Base-by-base conservation (phyloP, 2,888 invertebrate species). In the Lampropteryx suffumata region DNA sequence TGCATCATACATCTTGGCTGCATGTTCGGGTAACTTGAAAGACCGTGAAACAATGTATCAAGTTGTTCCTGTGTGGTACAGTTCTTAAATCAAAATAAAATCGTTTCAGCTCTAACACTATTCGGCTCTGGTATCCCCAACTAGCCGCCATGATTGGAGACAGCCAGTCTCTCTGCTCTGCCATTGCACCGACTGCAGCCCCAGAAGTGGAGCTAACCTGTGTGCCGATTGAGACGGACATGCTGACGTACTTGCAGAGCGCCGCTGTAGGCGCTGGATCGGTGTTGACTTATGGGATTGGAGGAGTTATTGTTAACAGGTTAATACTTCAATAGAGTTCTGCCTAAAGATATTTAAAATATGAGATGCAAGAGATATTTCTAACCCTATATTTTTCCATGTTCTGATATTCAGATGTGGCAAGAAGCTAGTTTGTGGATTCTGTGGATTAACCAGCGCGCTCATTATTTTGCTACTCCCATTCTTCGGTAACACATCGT, bases 101-200 rank as follows among this genome's bases (percentile, higher is more conserved):
- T 29, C 10, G 3, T 35, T 77, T 10, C 79, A 94, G 95, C 17
- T 87, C 95, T 59, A 97, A 97, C 70, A 96, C 96, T 0, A 86
- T 97, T 29, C 94, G 96, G 10, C 91, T 97, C 26, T 97, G 97
- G 97, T 92, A 97, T 61, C 97, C 97, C 0, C 96, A 97, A 73
- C 88, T 97, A 11, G 96, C 97, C 60, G 93, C 95, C 44, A 94
- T 95, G 75, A 93, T 94, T 34, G 73, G 79, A 4, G 69, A 80
- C 0, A 71, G 72, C 28, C 59, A 72, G 26, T 75, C 76, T 9
- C 75, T 89, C 1, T 90, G 90, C 57, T 72, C 86, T 0, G 88
- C 89, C 46, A 82, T 85, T 50, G 78, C 79, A 0, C 83, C 84
- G 0, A 57, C 57, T 35, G 0, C 61, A 58, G 1, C 54, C 10